Conservation (phyloP, 2,888 invertebrate genomes). For the Oscheius myriophilus region DNA sequence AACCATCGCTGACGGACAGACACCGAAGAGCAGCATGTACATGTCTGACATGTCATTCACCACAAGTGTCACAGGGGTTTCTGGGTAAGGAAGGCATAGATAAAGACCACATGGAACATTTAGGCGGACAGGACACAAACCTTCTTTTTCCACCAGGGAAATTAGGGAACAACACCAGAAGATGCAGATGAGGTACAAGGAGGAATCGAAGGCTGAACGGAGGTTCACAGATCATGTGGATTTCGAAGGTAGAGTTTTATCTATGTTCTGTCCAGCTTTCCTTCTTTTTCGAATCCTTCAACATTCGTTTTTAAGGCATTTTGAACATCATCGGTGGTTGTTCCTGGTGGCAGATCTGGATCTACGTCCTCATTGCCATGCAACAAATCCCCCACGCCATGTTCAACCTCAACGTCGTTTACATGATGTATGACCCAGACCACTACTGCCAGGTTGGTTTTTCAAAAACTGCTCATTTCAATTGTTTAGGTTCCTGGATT, state of each 20-base stretch:
- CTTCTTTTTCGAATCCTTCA: slow-evolving; percentile 8
- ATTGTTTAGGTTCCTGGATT: slow-evolving; percentile 62
- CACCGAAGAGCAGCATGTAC: slow-evolving; percentile 30
- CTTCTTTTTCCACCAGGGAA: slow-evolving; percentile 59
- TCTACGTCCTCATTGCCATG: slow-evolving; percentile 68
- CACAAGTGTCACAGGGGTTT: slow-evolving; percentile 23
- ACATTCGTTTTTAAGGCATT: slow-evolving; percentile 52
- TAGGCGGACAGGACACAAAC: slow-evolving; percentile 49
- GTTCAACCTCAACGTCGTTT: slow-evolving; percentile 69
- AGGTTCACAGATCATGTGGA: slow-evolving; percentile 70
- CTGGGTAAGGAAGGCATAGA: neutral
- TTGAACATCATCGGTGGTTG: slow-evolving; percentile 71
- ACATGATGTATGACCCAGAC: slow-evolving; percentile 71
- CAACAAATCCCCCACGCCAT: slow-evolving; percentile 71
- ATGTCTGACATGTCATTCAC: slow-evolving; percentile 33
- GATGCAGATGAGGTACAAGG: slow-evolving; percentile 66
- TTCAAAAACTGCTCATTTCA: neutral
- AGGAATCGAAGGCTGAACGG: slow-evolving; percentile 44
- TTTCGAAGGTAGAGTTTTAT: slow-evolving; percentile 61
- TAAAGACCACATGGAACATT: neutral
- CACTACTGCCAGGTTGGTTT: slow-evolving; percentile 71
- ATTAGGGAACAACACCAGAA: slow-evolving; percentile 67
- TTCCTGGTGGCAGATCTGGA: slow-evolving; percentile 70
- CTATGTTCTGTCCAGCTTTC: neutral
- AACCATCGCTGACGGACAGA: slow-evolving; percentile 11